A percentile compares a stretch with the other conserved stretches of the same genome.
Evolutionary conservation across 2,113 vertebrate genomes (phyloP).

Genomic region (Tetrao urogallus): DNA sequence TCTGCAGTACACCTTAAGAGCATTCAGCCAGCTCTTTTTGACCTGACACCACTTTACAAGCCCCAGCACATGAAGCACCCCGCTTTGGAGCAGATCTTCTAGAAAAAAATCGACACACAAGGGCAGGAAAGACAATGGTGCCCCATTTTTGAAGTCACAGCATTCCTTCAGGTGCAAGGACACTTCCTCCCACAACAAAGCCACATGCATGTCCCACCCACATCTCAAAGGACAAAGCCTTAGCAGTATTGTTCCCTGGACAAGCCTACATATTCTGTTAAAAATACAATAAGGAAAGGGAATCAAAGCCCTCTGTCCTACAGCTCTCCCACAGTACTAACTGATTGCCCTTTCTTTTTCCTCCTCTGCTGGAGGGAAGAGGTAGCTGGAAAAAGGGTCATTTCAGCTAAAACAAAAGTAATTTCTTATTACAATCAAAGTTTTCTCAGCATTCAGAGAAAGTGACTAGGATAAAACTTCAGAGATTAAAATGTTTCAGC

Average conservation of each 20-base stretch:
- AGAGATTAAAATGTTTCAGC: neutral
- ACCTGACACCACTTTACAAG: neutral
- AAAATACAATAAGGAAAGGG: neutral
- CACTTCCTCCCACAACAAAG: neutral
- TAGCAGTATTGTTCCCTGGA: neutral
- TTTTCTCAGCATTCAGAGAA: neutral
- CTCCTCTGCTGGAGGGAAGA: neutral
- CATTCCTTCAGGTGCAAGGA: neutral
- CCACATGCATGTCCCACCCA: fast-evolving
- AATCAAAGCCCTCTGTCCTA: neutral
- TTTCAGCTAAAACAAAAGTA: neutral
- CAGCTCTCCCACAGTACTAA: fast-evolving
- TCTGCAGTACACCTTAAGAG: neutral
- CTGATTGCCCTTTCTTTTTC: neutral
- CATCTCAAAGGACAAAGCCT: neutral
- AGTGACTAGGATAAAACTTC: neutral
- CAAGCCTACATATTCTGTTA: neutral
- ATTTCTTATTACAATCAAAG: neutral
- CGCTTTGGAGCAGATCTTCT: neutral
- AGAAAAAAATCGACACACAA: neutral
- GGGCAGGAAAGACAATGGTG: neutral
- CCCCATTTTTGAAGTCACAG: neutral
- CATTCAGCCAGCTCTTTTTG: neutral
- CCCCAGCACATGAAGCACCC: neutral
- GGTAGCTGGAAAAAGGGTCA: neutral